Percentiles rank a stretch among this genome's conserved stretches.
phyloP scores from a whole-genome alignment of 2,113 vertebrate species.

The Ploceus nigricollis region DNA sequence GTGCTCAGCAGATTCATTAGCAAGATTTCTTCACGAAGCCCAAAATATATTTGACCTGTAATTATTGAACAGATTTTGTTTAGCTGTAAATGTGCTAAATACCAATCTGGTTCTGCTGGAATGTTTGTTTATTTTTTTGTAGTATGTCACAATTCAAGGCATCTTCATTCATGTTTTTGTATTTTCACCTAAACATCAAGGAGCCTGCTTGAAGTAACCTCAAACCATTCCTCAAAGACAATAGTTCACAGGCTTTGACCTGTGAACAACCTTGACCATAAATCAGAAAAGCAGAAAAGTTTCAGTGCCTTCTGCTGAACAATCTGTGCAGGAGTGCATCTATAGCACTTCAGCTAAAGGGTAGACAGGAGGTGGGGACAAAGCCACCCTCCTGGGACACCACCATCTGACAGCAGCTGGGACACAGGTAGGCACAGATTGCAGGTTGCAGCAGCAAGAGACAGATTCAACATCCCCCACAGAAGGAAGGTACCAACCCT shows the following conservation, averaged over 20 bases:
- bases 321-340: not conserved
- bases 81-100: not conserved
- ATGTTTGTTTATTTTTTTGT: not conserved
- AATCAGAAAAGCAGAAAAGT: not conserved
- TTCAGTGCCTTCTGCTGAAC: not conserved
- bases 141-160: not conserved
- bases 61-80: slow-evolving; percentile 51
- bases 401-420: not conserved
- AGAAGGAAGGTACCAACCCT: not conserved
- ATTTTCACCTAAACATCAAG: not conserved
- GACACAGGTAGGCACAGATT: not conserved
- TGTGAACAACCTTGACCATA: not conserved
- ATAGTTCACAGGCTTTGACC: not conserved
- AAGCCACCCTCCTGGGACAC: not conserved
- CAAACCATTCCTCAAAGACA: not conserved
- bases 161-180: not conserved
- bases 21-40: not conserved
- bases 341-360: not conserved
- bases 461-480: not conserved
- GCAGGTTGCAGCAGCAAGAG: not conserved
- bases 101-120: not conserved
- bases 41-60: slow-evolving; percentile 14
- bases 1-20: not conserved
- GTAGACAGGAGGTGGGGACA: not conserved
- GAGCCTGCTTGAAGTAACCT: not conserved